Conservation (phyloP, 2,888 invertebrate species). For the Cyclophora punctaria region DNA sequence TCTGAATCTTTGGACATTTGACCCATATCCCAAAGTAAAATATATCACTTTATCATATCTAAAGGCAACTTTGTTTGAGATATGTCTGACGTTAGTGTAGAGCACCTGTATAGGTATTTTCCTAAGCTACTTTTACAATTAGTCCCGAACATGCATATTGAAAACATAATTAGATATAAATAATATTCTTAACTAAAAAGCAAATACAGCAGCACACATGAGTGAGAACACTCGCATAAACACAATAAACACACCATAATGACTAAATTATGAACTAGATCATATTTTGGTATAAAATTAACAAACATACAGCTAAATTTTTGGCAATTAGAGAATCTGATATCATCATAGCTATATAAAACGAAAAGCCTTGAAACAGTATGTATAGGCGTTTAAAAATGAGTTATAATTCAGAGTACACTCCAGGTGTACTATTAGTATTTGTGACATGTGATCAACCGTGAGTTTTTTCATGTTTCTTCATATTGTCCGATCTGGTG, state of each 20-base stretch:
- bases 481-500: conserved; percentile 72
- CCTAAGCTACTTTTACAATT: conserved; percentile 35
- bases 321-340: conserved; percentile 73
- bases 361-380: conserved; percentile 34
- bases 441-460: conserved; percentile 36
- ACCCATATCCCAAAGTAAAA: conserved; percentile 56
- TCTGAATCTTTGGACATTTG: conserved; percentile 60
- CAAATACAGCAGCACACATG: conserved; percentile 68
- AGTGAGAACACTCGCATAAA: conserved; percentile 57
- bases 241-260: conserved; percentile 70
- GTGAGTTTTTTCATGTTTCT: conserved; percentile 74
- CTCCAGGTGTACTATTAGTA: conserved; percentile 16
- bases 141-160: conserved; percentile 57
- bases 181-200: conserved; percentile 52
- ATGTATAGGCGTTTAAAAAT: conserved; percentile 5
- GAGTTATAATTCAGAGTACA: conserved; percentile 3
- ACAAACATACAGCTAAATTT: conserved; percentile 65
- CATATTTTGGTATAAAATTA: conserved; percentile 67
- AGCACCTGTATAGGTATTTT: conserved; percentile 69
- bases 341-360: conserved; percentile 29
- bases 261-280: conserved; percentile 73
- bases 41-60: conserved; percentile 68
- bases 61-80: conserved; percentile 73
- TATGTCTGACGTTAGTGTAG: conserved; percentile 65
- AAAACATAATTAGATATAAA: conserved; percentile 38